Evolutionary conservation across 2,797 vertebrate genomes (phyloP).

Genomic region (Erpetoichthys calabaricus): DNA sequence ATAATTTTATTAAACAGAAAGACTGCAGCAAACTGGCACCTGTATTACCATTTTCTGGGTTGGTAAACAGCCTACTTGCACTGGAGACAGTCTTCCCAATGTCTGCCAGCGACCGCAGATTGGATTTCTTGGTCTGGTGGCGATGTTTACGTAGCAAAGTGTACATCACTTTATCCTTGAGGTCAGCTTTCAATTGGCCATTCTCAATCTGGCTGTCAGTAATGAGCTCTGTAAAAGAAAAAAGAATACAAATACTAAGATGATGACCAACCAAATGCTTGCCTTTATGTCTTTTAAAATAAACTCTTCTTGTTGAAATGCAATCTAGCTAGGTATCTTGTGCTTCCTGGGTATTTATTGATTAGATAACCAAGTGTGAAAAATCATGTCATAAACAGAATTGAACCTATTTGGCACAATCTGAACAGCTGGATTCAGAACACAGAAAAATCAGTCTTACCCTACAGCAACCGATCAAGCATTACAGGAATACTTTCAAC

Average conservation of each 20-base stretch:
- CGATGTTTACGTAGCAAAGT: conserved; percentile 87
- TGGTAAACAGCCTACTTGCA: conserved; percentile 98
- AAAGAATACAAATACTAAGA: neutral
- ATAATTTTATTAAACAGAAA: conserved; percentile 13
- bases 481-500: too few relatives aligned
- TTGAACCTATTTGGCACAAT: too few relatives aligned
- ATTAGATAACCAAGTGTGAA: too few relatives aligned
- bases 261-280: too few relatives aligned
- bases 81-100: conserved; percentile 96
- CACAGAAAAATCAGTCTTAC: too few relatives aligned
- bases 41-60: conserved; percentile 88
- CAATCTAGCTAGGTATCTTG: too few relatives aligned
- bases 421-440: too few relatives aligned
- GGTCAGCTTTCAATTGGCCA: conserved; percentile 72
- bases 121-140: conserved; percentile 97
- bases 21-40: conserved; percentile 62
- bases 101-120: conserved; percentile 88
- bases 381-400: too few relatives aligned
- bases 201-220: conserved; percentile 86
- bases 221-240: conserved; percentile 63
- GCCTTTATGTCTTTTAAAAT: too few relatives aligned
- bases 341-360: too few relatives aligned
- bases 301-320: too few relatives aligned
- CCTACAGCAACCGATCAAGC: too few relatives aligned
- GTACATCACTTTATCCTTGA: conserved; percentile 92